Base-by-base conservation (phyloP, 2,888 invertebrate species). In the Mimas tiliae region DNA sequence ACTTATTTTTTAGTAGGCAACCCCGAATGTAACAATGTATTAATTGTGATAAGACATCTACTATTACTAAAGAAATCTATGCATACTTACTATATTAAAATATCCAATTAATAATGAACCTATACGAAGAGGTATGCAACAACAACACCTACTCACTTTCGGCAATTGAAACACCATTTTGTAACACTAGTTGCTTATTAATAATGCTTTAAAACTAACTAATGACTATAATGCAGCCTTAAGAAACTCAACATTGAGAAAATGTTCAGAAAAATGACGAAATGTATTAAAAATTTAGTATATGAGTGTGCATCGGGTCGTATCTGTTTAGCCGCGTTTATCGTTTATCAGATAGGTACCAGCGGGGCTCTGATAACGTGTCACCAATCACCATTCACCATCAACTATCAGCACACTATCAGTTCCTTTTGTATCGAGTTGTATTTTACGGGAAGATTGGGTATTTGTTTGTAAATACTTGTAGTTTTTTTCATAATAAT, bases 81-180 rank as follows among this genome's bases (percentile, higher is more conserved):
- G 1, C 27, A 58, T 73, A 88, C 91, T 90, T 76, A 92, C 92
- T 69, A 91, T 76, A 34, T 90, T 88, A 52, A 87, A 42, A 80
- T 93, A 93, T 74, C 92, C 93, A 62, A 92, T 87, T 38, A 91
- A 71, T 48, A 92, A 75, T 0, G 87, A 83, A 16, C 89, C 92
- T 52, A 83, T 79, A 68, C 84, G 79, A 51, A 92, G 69, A 8
- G 88, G 79, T 16, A 90, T 74, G 72, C 91, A 91, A 73, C 78
- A 90, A 77, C 91, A 91, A 69, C 87, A 91, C 70, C 76, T 85
- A 1, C 73, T 72, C 6, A 87, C 70, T 50, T 86, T 81, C 1
- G 92, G 92, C 52, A 90, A 67, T 65, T 69, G 64, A 7, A 78
- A 64, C 47, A 55, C 74, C 81, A 84, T 84, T 19, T 67, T 68